These are phyloP conservation scores for Psammodynastes pulverulentus DNA, from an alignment of 2,113 vertebrate species.

Conservation along the genomic window DNA sequence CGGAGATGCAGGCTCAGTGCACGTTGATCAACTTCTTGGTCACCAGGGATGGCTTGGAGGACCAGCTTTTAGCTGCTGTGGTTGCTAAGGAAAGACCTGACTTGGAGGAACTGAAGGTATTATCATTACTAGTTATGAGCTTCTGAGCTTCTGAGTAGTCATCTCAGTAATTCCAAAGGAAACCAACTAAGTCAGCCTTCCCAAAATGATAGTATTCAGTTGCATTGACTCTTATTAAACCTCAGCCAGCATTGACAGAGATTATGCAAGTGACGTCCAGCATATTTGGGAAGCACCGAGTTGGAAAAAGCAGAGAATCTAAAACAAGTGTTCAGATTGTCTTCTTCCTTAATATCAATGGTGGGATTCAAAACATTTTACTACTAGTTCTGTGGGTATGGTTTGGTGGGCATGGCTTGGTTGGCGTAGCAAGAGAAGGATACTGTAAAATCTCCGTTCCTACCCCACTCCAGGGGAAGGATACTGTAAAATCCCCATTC, in stretches of 20 bases:
- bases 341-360: background rate
- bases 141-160: background rate
- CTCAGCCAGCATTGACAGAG: background rate
- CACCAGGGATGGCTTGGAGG: conserved; percentile 74
- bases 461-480: no score
- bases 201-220: background rate
- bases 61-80: conserved; percentile 74
- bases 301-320: background rate
- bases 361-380: no score
- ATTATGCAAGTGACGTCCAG: background rate
- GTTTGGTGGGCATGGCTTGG: no score
- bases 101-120: conserved; percentile 73
- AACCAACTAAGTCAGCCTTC: background rate
- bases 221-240: background rate
- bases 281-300: background rate
- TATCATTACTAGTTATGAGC: rapidly evolving
- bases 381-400: no score
- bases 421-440: no score
- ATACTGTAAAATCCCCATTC: no score
- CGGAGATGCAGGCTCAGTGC: conserved; percentile 78
- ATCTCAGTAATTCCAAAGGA: background rate
- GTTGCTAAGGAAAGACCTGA: conserved; percentile 74
- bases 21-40: conserved; percentile 79
- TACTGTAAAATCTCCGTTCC: no score
- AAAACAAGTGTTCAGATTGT: background rate